Percentiles rank a stretch among this genome's conserved stretches.
These are phyloP conservation scores for Lobophora halterata DNA, from an alignment of 2,888 invertebrate genomes.

Conservation along the genomic window DNA sequence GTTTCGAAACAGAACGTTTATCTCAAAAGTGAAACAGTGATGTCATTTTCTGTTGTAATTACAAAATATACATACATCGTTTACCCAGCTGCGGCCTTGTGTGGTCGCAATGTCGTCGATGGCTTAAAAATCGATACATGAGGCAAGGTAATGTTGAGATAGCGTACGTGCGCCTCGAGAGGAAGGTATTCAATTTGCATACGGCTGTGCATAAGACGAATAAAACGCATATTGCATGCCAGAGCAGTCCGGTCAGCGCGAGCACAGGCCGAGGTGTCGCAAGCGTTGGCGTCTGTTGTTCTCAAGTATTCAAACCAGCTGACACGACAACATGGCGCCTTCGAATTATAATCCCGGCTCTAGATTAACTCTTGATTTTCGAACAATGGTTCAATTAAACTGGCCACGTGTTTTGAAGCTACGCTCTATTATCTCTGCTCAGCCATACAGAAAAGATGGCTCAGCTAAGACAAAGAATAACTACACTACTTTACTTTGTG, in stretches of 20 bases:
- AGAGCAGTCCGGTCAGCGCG: constrained; percentile 49
- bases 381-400: too few species aligned
- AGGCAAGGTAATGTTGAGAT: constrained; percentile 28
- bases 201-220: constrained; percentile 10
- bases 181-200: constrained; percentile 1
- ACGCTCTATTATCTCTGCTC: too few species aligned
- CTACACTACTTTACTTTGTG: too few species aligned
- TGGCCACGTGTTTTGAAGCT: too few species aligned
- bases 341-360: constrained; percentile 37
- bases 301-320: constrained; percentile 55
- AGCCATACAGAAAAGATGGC: too few species aligned
- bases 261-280: constrained; percentile 57
- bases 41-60: constrained; percentile 64
- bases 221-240: constrained; percentile 51
- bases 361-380: constrained; percentile 6
- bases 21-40: constrained; percentile 48
- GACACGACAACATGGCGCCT: constrained; percentile 53
- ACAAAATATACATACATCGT: constrained; percentile 50
- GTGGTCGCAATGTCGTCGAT: constrained; percentile 56
- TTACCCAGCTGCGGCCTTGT: constrained; percentile 73
- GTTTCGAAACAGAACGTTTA: constrained; percentile 31
- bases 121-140: constrained; percentile 44
- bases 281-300: constrained; percentile 63
- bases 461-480: too few species aligned
- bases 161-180: constrained; percentile 14